phyloP scores from a whole-genome alignment of 2,888 invertebrate genomes.

The Hermaeophaga mercurialis region DNA sequence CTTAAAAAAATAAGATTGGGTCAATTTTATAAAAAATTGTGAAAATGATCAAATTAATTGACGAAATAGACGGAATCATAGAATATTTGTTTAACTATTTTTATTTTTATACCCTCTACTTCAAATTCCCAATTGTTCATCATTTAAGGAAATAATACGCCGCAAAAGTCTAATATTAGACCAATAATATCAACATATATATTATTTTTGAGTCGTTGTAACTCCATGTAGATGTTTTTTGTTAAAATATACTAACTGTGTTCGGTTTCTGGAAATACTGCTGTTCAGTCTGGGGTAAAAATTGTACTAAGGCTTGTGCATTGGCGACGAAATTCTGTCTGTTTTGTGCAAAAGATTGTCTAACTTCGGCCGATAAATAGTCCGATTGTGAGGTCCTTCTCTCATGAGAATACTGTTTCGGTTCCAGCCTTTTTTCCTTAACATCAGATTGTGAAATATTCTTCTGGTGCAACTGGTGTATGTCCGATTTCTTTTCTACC shows the following conservation, averaged over 20 bases:
- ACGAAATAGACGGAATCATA: no score
- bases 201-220: no score
- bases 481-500: constrained; percentile 28
- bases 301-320: constrained; percentile 55
- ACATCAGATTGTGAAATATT: constrained; percentile 54
- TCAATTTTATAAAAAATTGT: no score
- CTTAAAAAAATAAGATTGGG: no score
- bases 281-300: constrained; percentile 53
- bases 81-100: no score
- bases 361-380: constrained; percentile 38
- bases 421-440: constrained; percentile 42
- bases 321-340: constrained; percentile 49
- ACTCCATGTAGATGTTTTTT: no score
- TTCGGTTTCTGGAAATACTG: constrained; percentile 38
- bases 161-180: no score
- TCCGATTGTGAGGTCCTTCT: constrained; percentile 52
- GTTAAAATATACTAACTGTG: constrained; percentile 7
- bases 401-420: constrained; percentile 48
- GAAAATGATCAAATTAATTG: no score
- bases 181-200: no score
- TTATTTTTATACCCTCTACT: no score
- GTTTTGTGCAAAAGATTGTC: constrained; percentile 44
- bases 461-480: constrained; percentile 46
- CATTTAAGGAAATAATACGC: no score
- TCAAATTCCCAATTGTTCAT: no score